A percentile compares a stretch with the other conserved stretches of the same genome.
phyloP scores from a whole-genome alignment of 2,797 vertebrate species.

The Adelosebastes latens region DNA sequence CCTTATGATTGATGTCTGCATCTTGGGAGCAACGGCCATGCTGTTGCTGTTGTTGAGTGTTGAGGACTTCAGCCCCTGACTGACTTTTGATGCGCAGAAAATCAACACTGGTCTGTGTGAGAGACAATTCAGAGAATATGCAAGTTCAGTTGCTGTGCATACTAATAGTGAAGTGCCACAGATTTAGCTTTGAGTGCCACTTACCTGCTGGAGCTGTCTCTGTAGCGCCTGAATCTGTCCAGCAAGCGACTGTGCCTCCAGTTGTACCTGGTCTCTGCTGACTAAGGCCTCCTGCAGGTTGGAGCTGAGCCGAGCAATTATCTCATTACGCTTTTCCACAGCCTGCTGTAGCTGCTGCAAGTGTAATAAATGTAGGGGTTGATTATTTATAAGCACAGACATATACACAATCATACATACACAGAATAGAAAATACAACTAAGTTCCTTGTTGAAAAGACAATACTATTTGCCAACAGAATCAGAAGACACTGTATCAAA shows the following conservation, averaged over 20 bases:
- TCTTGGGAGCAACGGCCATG: constrained; percentile 54
- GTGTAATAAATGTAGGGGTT: not conserved
- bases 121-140: constrained; percentile 12
- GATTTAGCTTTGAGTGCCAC: constrained; percentile 3
- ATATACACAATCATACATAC: not conserved
- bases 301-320: constrained; percentile 83
- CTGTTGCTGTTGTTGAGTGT: constrained; percentile 51
- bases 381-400: not conserved
- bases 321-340: constrained; percentile 86
- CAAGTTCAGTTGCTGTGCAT: not conserved
- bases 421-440: not conserved
- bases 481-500: not conserved
- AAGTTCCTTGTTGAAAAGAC: not conserved
- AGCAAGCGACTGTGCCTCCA: constrained; percentile 79
- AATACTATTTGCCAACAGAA: not conserved
- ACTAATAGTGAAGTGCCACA: not conserved
- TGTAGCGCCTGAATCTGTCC: constrained; percentile 84
- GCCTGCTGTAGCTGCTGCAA: constrained; percentile 83
- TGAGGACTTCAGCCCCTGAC: constrained; percentile 55
- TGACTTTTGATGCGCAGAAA: constrained; percentile 80
- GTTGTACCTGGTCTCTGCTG: constrained; percentile 84
- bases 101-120: constrained; percentile 80
- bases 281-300: constrained; percentile 83
- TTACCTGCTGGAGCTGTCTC: constrained; percentile 86
- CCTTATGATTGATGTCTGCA: constrained; percentile 58